Base-by-base conservation (phyloP, 2,113 vertebrate genomes). In the Poeciliopsis turrubarensis region DNA sequence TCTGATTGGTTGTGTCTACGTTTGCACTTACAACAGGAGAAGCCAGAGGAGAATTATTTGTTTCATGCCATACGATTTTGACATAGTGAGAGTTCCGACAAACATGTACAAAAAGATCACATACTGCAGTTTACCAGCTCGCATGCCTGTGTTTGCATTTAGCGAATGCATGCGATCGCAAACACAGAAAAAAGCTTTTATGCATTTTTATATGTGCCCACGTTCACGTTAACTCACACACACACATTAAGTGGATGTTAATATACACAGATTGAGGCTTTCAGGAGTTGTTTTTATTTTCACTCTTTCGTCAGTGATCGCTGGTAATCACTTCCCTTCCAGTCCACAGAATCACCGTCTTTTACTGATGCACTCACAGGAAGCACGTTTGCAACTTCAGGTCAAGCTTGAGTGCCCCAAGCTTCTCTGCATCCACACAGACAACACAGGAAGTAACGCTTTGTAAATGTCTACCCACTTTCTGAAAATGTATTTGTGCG, bases 391-490 rank as follows among this genome's bases (percentile, higher is more conserved):
- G 90, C 85, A 90, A 84, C 85, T 87, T 84, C 77, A 75, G 85
- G 80, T 87, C 85, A 78, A 81, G 83, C 86, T 74, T 73, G 87
- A 88, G 87, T 78, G 78, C 88, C 84, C 82, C 65, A 51, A 76
- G 89, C 88, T 90, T 79, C 86, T 89, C 87, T 89, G 89, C 88
- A 86, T 90, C 81, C 74, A 86, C 63, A 34, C 76, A 89, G 77
- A 78, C 89, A 86, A 83, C 27, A 89, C 89, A 90, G 91, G 91
- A 93, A 91, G 89, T 93, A 80, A 87, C 92, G 70, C 92, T 93
- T 91, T 89, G 90, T 90, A 90, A 94, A 94, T 73, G 88, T 91
- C 87, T 84, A 85, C 87, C 91, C 87, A 72, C 72, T 91, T 91
- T 92, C 82, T 89, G 89, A 89, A 34, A 90, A 93, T 85, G 87